Base-by-base conservation (phyloP, 2,113 vertebrate species). In the Vulpes ferrilata region DNA sequence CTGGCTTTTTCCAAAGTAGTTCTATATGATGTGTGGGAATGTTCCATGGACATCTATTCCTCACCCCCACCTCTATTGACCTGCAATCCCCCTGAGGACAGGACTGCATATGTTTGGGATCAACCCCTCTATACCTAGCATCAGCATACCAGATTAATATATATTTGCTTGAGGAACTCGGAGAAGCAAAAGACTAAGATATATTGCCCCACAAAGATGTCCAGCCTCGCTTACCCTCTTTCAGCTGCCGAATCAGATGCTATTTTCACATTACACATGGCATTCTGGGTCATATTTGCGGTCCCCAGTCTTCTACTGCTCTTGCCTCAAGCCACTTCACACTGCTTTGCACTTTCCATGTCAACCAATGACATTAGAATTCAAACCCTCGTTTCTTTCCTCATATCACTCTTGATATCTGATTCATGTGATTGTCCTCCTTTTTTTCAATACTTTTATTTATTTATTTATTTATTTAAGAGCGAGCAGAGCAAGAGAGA, bases 151-250 rank as follows among this genome's bases (percentile, higher is more conserved):
- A 55, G 32, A 81, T 9, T 12, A 19, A 43, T 55, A 55, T 15
- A 0, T 27, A 32, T 32, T 9, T 82, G 57, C 43, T 30, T 1
- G 43, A 32, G 62, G 13, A 25, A 62, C 32, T 2, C 3, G 10
- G 19, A 60, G 32, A 32, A 53, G 9, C 23, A 25, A 32, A 53
- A 38, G 43, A 15, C 32, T 15, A 71, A 59, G 38, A 32, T 32
- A 2, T 20, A 0, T n/a, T 2, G 9, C 25, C 22, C 38, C 38
- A 9, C 23, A 2, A 25, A 2, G 19, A 43, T 3, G 57, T 8
- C 12, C 17, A 25, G 65, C 57, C 43, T 74, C 6, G 19, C 65
- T 32, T 0, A 19, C 27, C 11, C 13, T 60, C 5, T 38, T 2
- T 25, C 65, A 32, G 1, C 57, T 13, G 19, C 65, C 4, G 55